Evolutionary conservation across 2,797 vertebrate genomes (phyloP), one percentile per base, ranked within the genome.

Genomic region (Antennarius maculatus): DNA sequence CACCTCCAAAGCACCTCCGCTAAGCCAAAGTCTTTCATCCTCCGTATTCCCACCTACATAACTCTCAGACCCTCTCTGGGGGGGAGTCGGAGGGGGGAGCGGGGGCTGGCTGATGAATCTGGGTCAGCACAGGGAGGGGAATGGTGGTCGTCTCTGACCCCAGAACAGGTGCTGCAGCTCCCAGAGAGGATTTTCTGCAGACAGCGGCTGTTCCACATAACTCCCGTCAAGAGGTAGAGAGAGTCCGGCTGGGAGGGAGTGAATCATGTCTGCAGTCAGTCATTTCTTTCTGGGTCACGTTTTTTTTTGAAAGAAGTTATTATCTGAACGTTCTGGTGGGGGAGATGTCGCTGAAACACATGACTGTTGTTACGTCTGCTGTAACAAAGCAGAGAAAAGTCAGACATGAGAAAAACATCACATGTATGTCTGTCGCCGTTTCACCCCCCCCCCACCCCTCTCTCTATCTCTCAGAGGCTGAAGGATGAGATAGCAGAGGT

Each of bases 401-500:
- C 66, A 68, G 43, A 81, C 61, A 45, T 65, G 43, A 58, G 61
- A 53, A 23, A 47, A 28, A 50, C n/a, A 51, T 62, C 76, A 61
- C 64, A 76, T 71, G 52, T 59, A 17, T 23, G 1, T 27, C 1
- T 55, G 46, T 12, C 18, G 39, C 11, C 39, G 2, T 34, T 56
- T 61, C 48, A 45, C 66, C 34, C 6, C 62, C 59, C 34, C 59
- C 23, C 10, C 42, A 59, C 23, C 68, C 51, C 10, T 27, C 14
- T 54, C 7, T 59, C 63, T 57, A 53, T 81, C 60, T 79, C 72
- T 73, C 80, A 99, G 97, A 94, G 95, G 76, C 94, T 99, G 84
- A 99, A 97, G 92, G 95, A 98, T 95, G 97, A 99, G 95, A 99
- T 99, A 92, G 94, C 96, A 90, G 97, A 99, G 76, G 97, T 99